Base-by-base conservation (phyloP, 2,888 invertebrate genomes). In the Euproctis similis region DNA sequence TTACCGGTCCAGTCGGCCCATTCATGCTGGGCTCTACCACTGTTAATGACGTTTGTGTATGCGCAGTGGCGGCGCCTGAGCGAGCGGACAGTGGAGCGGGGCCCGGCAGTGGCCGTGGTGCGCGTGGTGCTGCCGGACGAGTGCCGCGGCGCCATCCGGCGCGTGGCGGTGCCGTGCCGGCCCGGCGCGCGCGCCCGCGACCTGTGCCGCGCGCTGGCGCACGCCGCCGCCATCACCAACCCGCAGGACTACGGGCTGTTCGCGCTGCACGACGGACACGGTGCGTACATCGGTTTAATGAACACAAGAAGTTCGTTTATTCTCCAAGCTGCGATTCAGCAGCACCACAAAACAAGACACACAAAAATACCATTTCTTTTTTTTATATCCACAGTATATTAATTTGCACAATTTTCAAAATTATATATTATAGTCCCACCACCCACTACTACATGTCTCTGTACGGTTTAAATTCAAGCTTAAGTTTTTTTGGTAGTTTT, bases 241-340 rank as follows among this genome's bases (percentile, higher is more conserved):
- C 96, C 97, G 9, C 96, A 97, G 75, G 97, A 98, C 73, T 97
- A 96, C 66, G 96, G 95, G 30, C 88, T 98, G 30, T 97, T 94
- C 64, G 92, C 95, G 42, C 82, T 97, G 36, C 92, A 94, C 31
- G 93, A 95, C 61, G 96, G 96, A 50, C 93, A 95, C 87, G 95
- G 95, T 95, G n/a, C n/a, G n/a, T n/a, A n/a, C n/a, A n/a, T n/a
- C n/a, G n/a, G n/a, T n/a, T n/a, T n/a, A n/a, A n/a, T n/a, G n/a
- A n/a, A n/a, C n/a, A n/a, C n/a, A n/a, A n/a, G n/a, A n/a, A n/a
- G n/a, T n/a, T n/a, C n/a, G n/a, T n/a, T n/a, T n/a, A n/a, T n/a
- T n/a, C n/a, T n/a, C n/a, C n/a, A n/a, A n/a, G n/a, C n/a, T n/a
- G n/a, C n/a, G n/a, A n/a, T n/a, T n/a, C n/a, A n/a, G n/a, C n/a